A percentile compares a stretch with the other conserved stretches of the same genome.
Conservation (phyloP, 2,797 vertebrate genomes). For the Hipposideros larvatus region DNA sequence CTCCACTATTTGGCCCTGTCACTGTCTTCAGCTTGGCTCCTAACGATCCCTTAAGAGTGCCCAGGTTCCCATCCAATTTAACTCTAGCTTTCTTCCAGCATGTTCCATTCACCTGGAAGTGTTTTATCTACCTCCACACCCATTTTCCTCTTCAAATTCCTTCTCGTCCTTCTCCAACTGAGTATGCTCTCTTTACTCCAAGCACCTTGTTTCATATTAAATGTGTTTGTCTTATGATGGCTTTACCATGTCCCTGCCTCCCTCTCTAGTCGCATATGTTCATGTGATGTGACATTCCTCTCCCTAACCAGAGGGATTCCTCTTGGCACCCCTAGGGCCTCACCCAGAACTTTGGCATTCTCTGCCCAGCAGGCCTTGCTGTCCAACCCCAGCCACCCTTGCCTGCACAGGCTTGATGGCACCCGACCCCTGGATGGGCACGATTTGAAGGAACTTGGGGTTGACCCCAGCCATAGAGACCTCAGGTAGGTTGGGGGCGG, state of each 20-base stretch:
- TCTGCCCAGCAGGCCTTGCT: background rate
- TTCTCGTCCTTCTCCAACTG: background rate
- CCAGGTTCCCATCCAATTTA: background rate
- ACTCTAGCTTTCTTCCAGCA: background rate
- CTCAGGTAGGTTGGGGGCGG: background rate
- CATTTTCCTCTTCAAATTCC: background rate
- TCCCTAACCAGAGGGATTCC: background rate
- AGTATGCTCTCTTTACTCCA: background rate
- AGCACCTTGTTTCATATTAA: background rate
- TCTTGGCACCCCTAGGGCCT: background rate
- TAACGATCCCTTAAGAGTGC: too few species aligned
- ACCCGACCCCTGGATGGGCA: background rate
- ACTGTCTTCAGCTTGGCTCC: background rate
- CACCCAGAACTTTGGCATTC: background rate
- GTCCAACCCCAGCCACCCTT: background rate
- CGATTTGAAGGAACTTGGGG: background rate
- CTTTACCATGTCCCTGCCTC: background rate
- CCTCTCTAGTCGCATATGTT: fast-evolving
- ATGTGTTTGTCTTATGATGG: background rate
- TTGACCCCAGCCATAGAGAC: background rate
- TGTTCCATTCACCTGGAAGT: background rate
- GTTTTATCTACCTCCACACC: background rate
- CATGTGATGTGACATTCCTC: fast-evolving
- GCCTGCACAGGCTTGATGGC: background rate
- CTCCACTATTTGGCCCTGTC: fast-evolving